A percentile compares a stretch with the other conserved stretches of the same genome.
Conservation (phyloP, 2,888 invertebrate genomes). For the Xylota sylvarum region DNA sequence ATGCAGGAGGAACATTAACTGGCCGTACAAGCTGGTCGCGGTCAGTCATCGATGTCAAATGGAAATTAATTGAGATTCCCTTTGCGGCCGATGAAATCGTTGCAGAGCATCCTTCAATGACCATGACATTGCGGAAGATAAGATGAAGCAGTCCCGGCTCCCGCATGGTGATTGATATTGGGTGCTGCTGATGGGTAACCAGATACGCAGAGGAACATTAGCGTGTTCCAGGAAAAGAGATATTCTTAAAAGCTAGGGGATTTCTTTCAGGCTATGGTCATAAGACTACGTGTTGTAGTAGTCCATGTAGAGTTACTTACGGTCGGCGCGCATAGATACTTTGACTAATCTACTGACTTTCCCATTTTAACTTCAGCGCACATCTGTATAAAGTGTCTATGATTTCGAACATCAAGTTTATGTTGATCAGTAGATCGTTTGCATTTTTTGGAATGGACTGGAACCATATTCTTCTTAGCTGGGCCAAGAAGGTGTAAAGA, state of each 20-base stretch:
- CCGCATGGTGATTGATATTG: slow-evolving; percentile 51
- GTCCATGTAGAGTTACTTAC: no score
- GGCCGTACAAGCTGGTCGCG: slow-evolving; percentile 39
- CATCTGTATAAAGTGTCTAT: no score
- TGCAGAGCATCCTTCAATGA: slow-evolving; percentile 20
- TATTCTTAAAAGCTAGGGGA: neutral
- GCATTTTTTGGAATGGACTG: no score
- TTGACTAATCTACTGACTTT: no score
- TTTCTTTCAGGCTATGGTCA: no score
- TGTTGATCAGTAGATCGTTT: no score
- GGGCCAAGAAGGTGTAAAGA: no score
- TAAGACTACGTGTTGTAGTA: no score
- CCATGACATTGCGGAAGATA: slow-evolving; percentile 43
- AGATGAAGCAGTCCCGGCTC: slow-evolving; percentile 11
- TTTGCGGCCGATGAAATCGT: slow-evolving; percentile 31
- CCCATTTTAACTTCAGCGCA: no score
- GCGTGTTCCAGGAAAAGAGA: slow-evolving; percentile 20
- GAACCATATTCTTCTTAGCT: no score
- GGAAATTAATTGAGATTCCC: slow-evolving; percentile 66
- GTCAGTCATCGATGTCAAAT: slow-evolving; percentile 70
- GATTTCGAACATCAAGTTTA: no score
- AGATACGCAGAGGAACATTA: slow-evolving; percentile 34
- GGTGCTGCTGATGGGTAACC: slow-evolving; percentile 29
- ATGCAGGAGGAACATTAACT: slow-evolving; percentile 27
- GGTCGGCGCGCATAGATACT: no score